These are phyloP conservation scores for Pyrrhosoma nymphula DNA, from an alignment of 2,888 invertebrate species.

Conservation along the genomic window DNA sequence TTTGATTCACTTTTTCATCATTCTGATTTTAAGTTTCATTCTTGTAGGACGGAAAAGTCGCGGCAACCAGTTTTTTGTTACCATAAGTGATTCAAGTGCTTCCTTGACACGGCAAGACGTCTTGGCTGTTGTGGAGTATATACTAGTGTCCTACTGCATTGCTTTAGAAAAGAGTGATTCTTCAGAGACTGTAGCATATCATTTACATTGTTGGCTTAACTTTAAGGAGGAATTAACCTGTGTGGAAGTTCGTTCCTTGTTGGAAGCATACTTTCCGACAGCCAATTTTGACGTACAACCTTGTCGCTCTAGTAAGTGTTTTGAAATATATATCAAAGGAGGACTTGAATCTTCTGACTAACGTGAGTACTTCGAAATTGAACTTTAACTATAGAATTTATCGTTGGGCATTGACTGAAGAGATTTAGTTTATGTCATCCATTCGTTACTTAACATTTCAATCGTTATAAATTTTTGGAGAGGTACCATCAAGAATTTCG, in stretches of 20 bases:
- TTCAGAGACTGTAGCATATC: neutral
- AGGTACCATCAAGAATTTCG: neutral
- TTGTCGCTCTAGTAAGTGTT: neutral
- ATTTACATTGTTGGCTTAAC: neutral
- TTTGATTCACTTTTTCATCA: too few relatives aligned
- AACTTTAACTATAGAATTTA: neutral
- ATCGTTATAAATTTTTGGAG: neutral
- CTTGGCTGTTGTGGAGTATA: too few relatives aligned
- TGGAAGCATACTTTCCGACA: neutral
- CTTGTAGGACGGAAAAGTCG: too few relatives aligned
- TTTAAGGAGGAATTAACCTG: neutral
- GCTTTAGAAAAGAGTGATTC: neutral
- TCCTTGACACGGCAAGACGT: too few relatives aligned
- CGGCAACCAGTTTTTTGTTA: too few relatives aligned
- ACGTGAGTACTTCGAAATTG: neutral
- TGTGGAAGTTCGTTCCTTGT: neutral
- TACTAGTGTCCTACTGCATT: neutral
- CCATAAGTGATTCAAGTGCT: too few relatives aligned
- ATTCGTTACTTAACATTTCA: neutral
- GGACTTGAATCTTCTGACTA: neutral
- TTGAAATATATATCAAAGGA: neutral
- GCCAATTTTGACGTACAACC: neutral
- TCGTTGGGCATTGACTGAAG: neutral
- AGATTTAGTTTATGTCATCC: neutral
- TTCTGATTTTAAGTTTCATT: too few relatives aligned